Percentiles rank a stretch among this genome's conserved stretches.
Conservation (phyloP, 2,797 vertebrate genomes). For the Calcarius lapponicus region DNA sequence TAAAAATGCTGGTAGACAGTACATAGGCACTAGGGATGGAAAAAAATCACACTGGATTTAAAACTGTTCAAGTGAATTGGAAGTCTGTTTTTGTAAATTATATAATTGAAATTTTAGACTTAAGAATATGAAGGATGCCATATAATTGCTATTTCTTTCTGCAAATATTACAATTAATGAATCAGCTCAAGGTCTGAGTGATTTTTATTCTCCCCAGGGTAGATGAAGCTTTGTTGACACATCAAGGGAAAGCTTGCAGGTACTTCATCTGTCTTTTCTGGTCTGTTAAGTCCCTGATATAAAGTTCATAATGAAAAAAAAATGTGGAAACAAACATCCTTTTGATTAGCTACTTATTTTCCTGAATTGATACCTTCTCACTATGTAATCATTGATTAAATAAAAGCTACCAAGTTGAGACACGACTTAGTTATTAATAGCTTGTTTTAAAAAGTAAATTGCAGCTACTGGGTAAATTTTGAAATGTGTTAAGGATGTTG, state of each 20-base stretch:
- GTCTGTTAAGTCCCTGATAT: not conserved
- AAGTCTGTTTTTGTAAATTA: not conserved
- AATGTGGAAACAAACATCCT: not conserved
- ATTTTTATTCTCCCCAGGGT: not conserved
- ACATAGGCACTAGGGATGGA: not conserved
- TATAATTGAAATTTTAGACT: not conserved
- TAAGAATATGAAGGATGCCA: not conserved
- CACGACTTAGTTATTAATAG: not conserved
- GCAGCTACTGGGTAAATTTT: not conserved
- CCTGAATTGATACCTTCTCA: not conserved
- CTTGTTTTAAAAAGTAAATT: not conserved
- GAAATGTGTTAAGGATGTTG: not conserved
- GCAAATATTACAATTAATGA: not conserved
- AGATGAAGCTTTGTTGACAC: not conserved
- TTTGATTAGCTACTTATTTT: not conserved
- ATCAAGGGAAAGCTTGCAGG: not conserved
- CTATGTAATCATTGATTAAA: not conserved
- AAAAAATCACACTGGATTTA: not conserved
- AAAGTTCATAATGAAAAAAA: constrained; percentile 2
- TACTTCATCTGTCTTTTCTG: not conserved
- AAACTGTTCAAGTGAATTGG: not conserved
- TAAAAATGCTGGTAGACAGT: not conserved
- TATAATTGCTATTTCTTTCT: not conserved
- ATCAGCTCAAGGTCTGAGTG: not conserved
- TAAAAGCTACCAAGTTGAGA: not conserved